Conservation (phyloP, 23 tunicate species). For the Corella eumyota region DNA sequence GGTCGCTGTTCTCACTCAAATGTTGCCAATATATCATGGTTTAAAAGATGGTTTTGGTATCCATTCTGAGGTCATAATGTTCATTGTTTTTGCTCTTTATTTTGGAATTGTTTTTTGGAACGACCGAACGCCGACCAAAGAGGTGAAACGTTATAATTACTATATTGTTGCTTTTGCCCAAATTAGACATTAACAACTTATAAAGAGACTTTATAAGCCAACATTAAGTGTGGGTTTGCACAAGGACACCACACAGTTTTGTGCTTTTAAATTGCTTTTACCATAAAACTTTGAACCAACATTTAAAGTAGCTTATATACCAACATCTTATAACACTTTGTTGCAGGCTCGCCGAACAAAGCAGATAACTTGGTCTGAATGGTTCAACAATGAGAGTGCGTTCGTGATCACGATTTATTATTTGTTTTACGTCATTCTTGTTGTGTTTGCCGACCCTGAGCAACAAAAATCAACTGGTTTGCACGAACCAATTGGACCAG, state of each 20-base stretch:
- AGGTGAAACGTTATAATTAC: constrained; percentile 15
- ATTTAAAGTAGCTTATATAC: neutral
- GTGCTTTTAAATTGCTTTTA: no score
- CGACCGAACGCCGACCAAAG: constrained; percentile 42
- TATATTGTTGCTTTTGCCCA: neutral
- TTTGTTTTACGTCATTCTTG: constrained; percentile 44
- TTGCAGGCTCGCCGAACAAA: constrained; percentile 28
- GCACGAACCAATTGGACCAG: constrained; percentile 76
- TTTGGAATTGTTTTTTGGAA: constrained; percentile 35
- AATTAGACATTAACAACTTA: no score
- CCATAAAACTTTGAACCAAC: no score
- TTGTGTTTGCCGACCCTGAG: constrained; percentile 69
- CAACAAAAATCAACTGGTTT: constrained; percentile 50
- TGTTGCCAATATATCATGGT: constrained; percentile 83
- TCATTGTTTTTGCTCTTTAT: constrained; percentile 56
- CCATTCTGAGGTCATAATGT: constrained; percentile 63
- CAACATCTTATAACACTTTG: neutral
- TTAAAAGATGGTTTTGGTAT: constrained; percentile 85
- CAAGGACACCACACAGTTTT: no score
- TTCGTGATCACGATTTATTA: constrained; percentile 38
- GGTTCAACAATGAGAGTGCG: constrained; percentile 56
- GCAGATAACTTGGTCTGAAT: constrained; percentile 9
- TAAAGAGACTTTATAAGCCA: no score
- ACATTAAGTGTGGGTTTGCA: no score
- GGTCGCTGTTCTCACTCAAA: constrained; percentile 53